Evolutionary conservation across 1,140 invertebrate genomes (phyloP).

Genomic region (Orius insidiosus): DNA sequence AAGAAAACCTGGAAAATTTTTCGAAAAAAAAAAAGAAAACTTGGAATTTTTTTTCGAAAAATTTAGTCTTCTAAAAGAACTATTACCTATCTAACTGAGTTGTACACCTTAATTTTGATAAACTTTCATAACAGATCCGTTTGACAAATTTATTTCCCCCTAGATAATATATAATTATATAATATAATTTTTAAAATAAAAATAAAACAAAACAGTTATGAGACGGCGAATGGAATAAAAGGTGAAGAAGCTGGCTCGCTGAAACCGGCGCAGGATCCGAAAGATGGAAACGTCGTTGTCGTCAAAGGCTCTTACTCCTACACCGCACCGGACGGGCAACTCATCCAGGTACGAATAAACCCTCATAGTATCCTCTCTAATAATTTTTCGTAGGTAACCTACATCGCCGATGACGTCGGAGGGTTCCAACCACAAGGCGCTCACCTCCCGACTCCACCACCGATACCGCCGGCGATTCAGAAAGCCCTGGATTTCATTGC

Average conservation of each 20-base stretch:
- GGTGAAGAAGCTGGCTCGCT: constrained; percentile 12
- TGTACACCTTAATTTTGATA: too few relatives aligned
- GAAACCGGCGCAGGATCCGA: constrained; percentile 13
- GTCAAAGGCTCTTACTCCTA: constrained; percentile 62
- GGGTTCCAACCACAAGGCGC: constrained; percentile 61
- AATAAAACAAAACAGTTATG: constrained; percentile 14
- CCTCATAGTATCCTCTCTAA: too few relatives aligned
- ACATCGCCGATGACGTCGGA: constrained; percentile 58
- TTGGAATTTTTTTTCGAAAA: too few relatives aligned
- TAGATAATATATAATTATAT: too few relatives aligned
- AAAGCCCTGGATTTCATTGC: constrained; percentile 23
- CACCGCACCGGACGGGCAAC: constrained; percentile 30
- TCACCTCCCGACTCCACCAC: constrained; percentile 45
- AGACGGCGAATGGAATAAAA: constrained; percentile 17
- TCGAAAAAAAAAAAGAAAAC: too few relatives aligned
- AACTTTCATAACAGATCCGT: too few relatives aligned
- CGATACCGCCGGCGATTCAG: constrained; percentile 54
- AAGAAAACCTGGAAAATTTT: too few relatives aligned
- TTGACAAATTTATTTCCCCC: too few relatives aligned
- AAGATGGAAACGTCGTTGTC: constrained; percentile 37
- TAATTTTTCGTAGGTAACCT: constrained; percentile 28
- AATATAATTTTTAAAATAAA: too few relatives aligned
- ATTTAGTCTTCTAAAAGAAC: too few relatives aligned
- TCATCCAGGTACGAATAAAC: constrained; percentile 29
- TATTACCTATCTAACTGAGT: too few relatives aligned